Conservation (phyloP, 1,140 invertebrate species). For the Drosophila nasuta region DNA sequence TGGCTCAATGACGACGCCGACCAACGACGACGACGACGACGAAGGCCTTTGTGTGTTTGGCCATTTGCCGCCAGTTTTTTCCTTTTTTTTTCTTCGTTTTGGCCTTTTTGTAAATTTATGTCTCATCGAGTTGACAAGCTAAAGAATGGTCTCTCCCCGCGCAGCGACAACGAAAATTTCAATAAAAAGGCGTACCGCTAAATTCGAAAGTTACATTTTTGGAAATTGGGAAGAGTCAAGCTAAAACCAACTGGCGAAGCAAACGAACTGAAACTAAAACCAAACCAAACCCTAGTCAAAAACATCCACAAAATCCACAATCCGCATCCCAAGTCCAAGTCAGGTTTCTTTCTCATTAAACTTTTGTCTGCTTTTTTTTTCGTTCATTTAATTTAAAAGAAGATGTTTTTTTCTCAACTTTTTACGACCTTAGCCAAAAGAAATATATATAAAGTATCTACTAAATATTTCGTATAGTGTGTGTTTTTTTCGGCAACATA, state of each 20-base stretch:
- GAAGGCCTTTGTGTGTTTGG: constrained; percentile 67
- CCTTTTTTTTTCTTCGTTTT: constrained; percentile 20
- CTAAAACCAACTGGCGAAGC: constrained; percentile 6
- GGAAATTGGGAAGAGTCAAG: constrained; percentile 66
- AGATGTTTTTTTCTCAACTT: constrained; percentile 53
- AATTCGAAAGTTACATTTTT: constrained; percentile 83
- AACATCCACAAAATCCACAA: not conserved
- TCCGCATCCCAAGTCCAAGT: constrained; percentile 11
- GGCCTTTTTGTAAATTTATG: too few species aligned
- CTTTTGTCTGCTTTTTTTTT: constrained; percentile 59
- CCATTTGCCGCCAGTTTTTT: constrained; percentile 71
- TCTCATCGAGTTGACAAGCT: constrained; percentile 81
- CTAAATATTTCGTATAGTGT: not conserved
- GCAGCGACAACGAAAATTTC: constrained; percentile 61
- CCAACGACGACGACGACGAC: constrained; percentile 8
- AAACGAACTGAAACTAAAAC: not conserved
- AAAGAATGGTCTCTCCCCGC: constrained; percentile 73
- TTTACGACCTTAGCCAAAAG: constrained; percentile 65
- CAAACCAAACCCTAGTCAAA: constrained; percentile 25
- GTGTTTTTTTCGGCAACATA: too few species aligned
- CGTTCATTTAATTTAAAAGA: constrained; percentile 78
- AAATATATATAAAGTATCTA: constrained; percentile 36
- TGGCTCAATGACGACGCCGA: constrained; percentile 25
- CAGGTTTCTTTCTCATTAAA: constrained; percentile 83
- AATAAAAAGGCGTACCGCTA: constrained; percentile 83